Evolutionary conservation across 1,140 invertebrate genomes (phyloP).

Genomic region (Maniola jurtina): DNA sequence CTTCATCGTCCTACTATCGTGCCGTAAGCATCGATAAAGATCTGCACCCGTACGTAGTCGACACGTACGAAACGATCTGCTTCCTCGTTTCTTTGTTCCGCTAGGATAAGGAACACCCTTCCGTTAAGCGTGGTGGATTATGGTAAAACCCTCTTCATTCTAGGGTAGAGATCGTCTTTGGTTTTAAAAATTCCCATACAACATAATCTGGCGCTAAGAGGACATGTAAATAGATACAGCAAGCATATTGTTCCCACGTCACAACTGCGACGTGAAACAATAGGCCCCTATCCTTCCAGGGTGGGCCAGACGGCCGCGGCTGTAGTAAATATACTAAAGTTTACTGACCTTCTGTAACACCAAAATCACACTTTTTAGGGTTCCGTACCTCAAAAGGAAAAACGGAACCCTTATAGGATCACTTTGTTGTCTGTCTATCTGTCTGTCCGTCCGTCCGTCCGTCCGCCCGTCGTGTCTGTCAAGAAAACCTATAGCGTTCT

Average conservation of each 20-base stretch:
- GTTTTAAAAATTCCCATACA: slow-evolving; percentile 5
- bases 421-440: too few species aligned
- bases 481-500: too few species aligned
- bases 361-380: neutral
- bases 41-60: too few species aligned
- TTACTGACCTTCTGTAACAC: neutral
- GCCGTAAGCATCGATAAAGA: too few species aligned
- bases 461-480: too few species aligned
- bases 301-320: neutral
- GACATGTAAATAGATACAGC: slow-evolving; percentile 11
- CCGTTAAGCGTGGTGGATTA: too few species aligned
- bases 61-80: too few species aligned
- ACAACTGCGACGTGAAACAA: slow-evolving; percentile 9
- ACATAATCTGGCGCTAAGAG: slow-evolving; percentile 8
- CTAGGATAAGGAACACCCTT: too few species aligned
- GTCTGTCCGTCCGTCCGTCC: too few species aligned
- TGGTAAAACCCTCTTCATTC: too few species aligned
- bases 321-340: slow-evolving; percentile 10
- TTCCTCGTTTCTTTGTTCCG: too few species aligned
- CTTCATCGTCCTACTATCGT: too few species aligned
- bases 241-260: slow-evolving; percentile 9
- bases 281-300: slow-evolving; percentile 9
- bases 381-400: neutral
- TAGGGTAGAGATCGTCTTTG: neutral
- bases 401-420: neutral